These are phyloP conservation scores for Gallinago solitaria DNA, from an alignment of 2,797 vertebrate genomes.

Conservation along the genomic window DNA sequence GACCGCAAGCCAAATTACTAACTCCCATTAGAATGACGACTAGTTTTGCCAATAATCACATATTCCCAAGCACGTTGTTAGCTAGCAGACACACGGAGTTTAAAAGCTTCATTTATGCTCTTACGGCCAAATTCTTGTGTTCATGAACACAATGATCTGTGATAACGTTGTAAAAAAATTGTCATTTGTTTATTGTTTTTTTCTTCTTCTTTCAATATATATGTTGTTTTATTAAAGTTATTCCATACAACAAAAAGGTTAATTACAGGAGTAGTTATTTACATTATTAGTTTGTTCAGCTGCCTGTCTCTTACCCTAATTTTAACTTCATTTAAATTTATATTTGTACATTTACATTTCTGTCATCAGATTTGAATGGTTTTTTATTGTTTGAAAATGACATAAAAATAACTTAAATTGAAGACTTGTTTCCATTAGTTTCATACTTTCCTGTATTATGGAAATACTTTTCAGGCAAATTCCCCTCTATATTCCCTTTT, in stretches of 20 bases:
- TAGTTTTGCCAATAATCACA: background rate
- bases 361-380: background rate
- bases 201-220: background rate
- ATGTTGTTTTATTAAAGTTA: background rate
- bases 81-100: background rate
- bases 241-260: background rate
- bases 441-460: background rate
- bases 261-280: background rate
- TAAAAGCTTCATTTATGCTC: background rate
- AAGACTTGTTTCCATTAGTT: background rate
- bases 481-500: background rate
- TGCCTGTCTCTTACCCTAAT: background rate
- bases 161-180: background rate
- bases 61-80: background rate
- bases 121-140: background rate
- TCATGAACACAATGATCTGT: background rate
- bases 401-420: background rate
- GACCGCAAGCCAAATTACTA: background rate
- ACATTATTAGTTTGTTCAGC: background rate
- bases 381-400: background rate
- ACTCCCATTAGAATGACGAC: background rate
- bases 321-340: background rate
- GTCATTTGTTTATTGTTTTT: background rate
- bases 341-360: background rate
- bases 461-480: background rate